Evolutionary conservation across 2,113 vertebrate genomes (phyloP), one percentile per base, ranked within the genome.

Genomic region (Rhinogobius similis): DNA sequence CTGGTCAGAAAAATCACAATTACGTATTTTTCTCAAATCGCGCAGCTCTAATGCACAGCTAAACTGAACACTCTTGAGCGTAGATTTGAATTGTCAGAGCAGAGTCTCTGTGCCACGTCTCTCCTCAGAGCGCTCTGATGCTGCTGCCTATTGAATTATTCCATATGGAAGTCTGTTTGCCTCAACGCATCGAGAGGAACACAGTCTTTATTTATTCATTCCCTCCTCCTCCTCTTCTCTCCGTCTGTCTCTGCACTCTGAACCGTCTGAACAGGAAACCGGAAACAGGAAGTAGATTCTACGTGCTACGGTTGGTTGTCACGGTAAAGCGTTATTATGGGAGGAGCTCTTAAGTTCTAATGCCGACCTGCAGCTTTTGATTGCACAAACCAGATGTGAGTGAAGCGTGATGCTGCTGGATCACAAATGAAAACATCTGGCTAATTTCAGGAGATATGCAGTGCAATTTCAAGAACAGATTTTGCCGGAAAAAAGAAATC

Each of bases 131-230:
- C 6, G 29, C 29, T 32, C 29, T 32, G 29, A 2, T 32, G 29
- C 29, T 32, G 29, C 29, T 32, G 29, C 29, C 72, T 67, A 55
- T 67, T 79, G 62, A 77, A 76, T 79, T 76, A 81, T 78, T 84
- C 81, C 82, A 85, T 80, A 76, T 73, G 82, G 77, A 82, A 68
- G 72, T 70, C 79, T 67, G 78, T 70, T 81, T 67, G 24, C 14
- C 75, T 70, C 65, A 82, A 79, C 69, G 65, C 43, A 63, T 62
- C n/a, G n/a, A n/a, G n/a, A 55, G 55, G 67, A 83, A 70, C 74
- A 66, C 71, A 77, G 61, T 68, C 23, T 85, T 92, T 85, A 90
- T 75, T 89, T 86, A 89, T 90, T 89, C 67, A 87, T 90, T 82
- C 66, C 64, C 78, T 68, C 32, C 82, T 71, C 66, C 61, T 66